Evolutionary conservation across 2,113 vertebrate genomes (phyloP), one percentile per base, ranked within the genome.

Genomic region (Rhabdornis inornatus): DNA sequence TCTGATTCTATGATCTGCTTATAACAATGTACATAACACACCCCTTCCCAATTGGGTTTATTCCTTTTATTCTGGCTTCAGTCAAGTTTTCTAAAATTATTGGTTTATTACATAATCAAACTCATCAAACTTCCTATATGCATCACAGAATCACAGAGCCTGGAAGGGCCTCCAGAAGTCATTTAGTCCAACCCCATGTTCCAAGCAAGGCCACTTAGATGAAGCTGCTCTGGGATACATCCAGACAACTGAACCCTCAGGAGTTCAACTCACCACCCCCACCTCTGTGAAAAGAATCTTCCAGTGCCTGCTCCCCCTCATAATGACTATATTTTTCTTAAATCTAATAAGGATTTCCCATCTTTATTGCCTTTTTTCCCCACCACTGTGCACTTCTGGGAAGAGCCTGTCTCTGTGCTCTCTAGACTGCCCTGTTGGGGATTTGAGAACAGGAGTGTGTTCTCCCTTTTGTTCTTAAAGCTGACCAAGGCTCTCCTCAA

Each of bases 201-300:
- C 53, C 47, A 14, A 83, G 57, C 21, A 69, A 6, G 13, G 24
- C 13, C 57, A 44, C 40, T 65, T 22, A 16, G 3, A 27, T 47
- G 24, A 69, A 13, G 45, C 22, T 83, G 44, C 50, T 83, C 45
- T 37, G 50, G 66, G 20, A 76, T 22, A 17, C 2, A 2, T 14
- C 24, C 22, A 60, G 31, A 28, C 23, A 76, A 44, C 0, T 30
- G n/a, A 83, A 53, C 1, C 7, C 9, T 18, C 25, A 33, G 39
- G 49, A 50, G 15, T 30, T 0, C 0, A 55, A 61, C 71, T 57
- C n/a, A 40, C 2, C n/a, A 31, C 6, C 27, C 37, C 4, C 6
- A 18, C 3, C 7, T 56, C 31, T 30, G n/a, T 23, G 17, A 11
- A 45, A 77, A 86, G 25, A 2, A 2, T 64, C 33, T 63, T 40